phyloP scores from a whole-genome alignment of 2,113 vertebrate species.

The Pimephales promelas region DNA sequence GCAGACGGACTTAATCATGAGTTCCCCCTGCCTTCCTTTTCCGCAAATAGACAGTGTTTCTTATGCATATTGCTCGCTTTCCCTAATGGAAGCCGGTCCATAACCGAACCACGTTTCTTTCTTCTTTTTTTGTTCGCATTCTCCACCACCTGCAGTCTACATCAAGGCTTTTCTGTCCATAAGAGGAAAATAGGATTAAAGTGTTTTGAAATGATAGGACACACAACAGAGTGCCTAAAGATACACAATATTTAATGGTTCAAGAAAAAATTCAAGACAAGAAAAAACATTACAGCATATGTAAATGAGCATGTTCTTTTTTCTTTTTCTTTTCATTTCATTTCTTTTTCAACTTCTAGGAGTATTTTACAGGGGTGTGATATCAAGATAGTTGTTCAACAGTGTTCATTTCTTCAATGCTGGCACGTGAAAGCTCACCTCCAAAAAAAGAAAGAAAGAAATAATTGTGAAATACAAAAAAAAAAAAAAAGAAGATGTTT shows the following conservation, averaged over 20 bases:
- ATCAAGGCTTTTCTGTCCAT: conserved; percentile 26
- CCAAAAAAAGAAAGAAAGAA: conserved; percentile 83
- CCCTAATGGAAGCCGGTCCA: conserved; percentile 35
- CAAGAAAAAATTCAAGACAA: conserved; percentile 81
- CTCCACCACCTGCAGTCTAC: background rate
- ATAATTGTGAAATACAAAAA: conserved; percentile 74
- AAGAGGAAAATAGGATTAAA: conserved; percentile 18
- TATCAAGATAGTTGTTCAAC: conserved; percentile 78
- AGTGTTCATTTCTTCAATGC: conserved; percentile 70
- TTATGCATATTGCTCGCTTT: conserved; percentile 1
- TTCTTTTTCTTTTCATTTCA: conserved; percentile 57
- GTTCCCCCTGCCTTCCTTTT: background rate
- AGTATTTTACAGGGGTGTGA: conserved; percentile 83
- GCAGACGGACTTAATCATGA: conserved; percentile 31
- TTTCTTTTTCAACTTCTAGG: conserved; percentile 63
- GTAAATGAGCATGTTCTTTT: conserved; percentile 76
- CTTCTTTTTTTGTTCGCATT: conserved; percentile 28
- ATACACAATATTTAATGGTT: conserved; percentile 81
- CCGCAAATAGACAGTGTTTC: conserved; percentile 6
- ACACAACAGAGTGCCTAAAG: conserved; percentile 53
- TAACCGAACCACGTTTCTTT: conserved; percentile 12
- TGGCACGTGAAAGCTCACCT: conserved; percentile 80
- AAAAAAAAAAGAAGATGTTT: conserved; percentile 77
- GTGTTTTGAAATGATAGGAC: conserved; percentile 31
- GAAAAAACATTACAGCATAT: conserved; percentile 79